Base-by-base conservation (phyloP, 2,888 invertebrate species). In the Ecliptopera silaceata region DNA sequence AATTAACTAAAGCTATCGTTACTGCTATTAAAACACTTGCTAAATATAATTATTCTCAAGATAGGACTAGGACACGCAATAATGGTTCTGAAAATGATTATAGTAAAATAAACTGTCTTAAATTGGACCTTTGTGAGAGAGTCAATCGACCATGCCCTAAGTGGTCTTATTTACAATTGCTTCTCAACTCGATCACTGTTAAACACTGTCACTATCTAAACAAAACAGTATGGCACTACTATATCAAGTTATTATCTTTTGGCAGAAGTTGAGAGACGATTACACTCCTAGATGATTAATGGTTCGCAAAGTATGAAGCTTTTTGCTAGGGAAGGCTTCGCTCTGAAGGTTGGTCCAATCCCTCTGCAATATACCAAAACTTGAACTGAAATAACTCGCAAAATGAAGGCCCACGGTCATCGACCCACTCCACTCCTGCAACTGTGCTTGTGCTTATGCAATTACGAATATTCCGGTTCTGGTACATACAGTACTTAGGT, bases 381-480 rank as follows among this genome's bases (percentile, higher is more conserved):
- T 12, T 47, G 10, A n/a, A 5, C 22, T 48, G 11, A 51, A 47
- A 45, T 44, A 44, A 70, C 72, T 73, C 68, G 75, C 75, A 75
- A 79, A 81, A 77, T 77, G 73, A 79, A 74, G 74, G 74, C 72
- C 74, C 70, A 65, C 74, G 85, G 86, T 82, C 86, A 72, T 72
- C 75, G 86, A 69, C 77, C 86, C 68, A 72, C 56, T 72, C 69
- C 74, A 75, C 70, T 77, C 72, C 69, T 75, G 79, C 76, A 75
- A 68, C 70, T 72, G 77, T 77, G 78, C 69, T 72, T 75, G 74
- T 59, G 68, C 76, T 88, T 87, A 87, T 84, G 86, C 80, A 88
- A 88, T 80, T 69, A 62, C 57, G 45, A 71, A 65, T 69, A 63
- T 77, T 75, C 82, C 81, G 82, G 86, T 82, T 84, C 77, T 72